Evolutionary conservation across 2,113 vertebrate genomes (phyloP).

Genomic region (Ardeotis arabs): DNA sequence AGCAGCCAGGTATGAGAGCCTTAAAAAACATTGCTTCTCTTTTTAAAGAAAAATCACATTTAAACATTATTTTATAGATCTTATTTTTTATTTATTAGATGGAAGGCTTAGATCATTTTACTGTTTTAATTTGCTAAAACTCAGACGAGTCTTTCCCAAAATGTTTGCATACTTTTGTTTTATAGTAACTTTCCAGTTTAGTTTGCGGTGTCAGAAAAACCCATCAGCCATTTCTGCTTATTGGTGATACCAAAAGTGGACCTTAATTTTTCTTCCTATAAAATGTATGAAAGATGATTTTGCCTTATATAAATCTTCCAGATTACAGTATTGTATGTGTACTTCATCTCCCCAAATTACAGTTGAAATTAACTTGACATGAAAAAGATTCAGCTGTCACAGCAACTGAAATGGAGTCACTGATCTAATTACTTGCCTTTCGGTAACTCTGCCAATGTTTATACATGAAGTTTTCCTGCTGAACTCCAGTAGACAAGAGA

Average conservation of each 20-base stretch:
- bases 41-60: conserved; percentile 58
- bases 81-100: conserved; percentile 18
- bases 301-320: conserved; percentile 80
- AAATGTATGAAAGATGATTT: conserved; percentile 69
- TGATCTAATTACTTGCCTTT: conserved; percentile 56
- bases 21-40: conserved; percentile 50
- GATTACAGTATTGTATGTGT: conserved; percentile 75
- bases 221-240: conserved; percentile 55
- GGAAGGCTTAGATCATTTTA: not conserved
- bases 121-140: conserved; percentile 51
- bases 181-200: conserved; percentile 44
- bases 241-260: conserved; percentile 69
- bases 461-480: conserved; percentile 41
- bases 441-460: conserved; percentile 69
- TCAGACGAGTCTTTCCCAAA: conserved; percentile 9
- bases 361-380: conserved; percentile 53
- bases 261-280: conserved; percentile 69
- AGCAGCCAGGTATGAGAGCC: conserved; percentile 67
- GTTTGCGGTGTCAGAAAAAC: conserved; percentile 53
- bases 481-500: conserved; percentile 54
- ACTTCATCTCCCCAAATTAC: conserved; percentile 56
- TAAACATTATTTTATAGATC: conserved; percentile 45
- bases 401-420: conserved; percentile 60
- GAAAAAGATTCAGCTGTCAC: conserved; percentile 54
- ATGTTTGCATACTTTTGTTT: conserved; percentile 27